Evolutionary conservation across 2,113 vertebrate species (phyloP), one percentile per base, ranked within the genome.

Genomic region (Telmatochromis sp.): DNA sequence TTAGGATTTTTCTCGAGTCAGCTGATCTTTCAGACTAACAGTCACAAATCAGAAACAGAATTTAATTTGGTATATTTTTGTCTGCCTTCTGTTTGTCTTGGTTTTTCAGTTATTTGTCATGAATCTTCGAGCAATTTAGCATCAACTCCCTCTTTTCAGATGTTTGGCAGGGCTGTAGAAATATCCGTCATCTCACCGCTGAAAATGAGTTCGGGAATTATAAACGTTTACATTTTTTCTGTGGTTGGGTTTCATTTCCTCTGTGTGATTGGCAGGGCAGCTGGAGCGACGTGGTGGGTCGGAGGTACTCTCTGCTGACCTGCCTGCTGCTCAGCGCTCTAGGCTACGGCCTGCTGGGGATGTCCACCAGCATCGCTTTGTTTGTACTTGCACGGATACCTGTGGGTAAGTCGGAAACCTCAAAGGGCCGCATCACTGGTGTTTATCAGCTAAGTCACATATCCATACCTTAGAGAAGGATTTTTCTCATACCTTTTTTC

Each of bases 201-300:
- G 79, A 55, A 50, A 50, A 50, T 50, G 4, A 31, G 42, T 78
- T 78, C 3, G 14, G 33, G n/a, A 55, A 84, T 45, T 78, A 12
- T 31, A 31, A 8, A 5, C 3, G 3, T n/a, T 1, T 50, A 28
- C 7, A 50, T 31, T 31, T 78, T 78, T 19, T 50, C 9, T 78
- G 71, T 78, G 71, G 45, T 78, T 78, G 23, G 3, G 23, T 50
- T 78, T 78, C 10, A 78, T 19, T 31, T 50, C 42, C 33, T 57
- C 37, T 80, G 80, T 92, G 83, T 86, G 63, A 83, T 93, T 33
- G 87, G 19, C 95, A 99, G 98, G 98, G 98, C 84, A 98, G 97
- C 94, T 99, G 99, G 99, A 99, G 98, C 57, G 99, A 99, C 33
- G 85, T 99, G 85, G 97, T 97, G n/a, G 99, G 99, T 84, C 97